A percentile compares a stretch with the other conserved stretches of the same genome.
These are phyloP conservation scores for Harmothoe impar DNA, from an alignment of 2,888 invertebrate genomes.

Conservation along the genomic window DNA sequence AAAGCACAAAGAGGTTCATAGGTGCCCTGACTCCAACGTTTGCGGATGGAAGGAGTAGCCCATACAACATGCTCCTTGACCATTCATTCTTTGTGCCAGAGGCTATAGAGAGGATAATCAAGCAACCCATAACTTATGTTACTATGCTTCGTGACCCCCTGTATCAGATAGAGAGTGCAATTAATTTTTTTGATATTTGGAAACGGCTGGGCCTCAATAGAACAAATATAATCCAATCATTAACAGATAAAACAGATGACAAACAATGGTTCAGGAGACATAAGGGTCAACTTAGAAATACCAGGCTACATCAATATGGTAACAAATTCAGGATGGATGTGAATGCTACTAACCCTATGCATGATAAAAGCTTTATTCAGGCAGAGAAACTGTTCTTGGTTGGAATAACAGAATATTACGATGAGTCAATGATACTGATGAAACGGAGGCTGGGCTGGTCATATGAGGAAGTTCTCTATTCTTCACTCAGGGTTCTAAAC, in stretches of 20 bases:
- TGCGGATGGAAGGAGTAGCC: neutral
- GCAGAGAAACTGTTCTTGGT: neutral
- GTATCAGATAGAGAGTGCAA: neutral
- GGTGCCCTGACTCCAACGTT: no score
- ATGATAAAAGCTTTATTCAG: neutral
- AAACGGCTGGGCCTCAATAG: no score
- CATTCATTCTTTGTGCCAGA: neutral
- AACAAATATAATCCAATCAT: no score
- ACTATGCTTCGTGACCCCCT: neutral
- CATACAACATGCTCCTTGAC: neutral
- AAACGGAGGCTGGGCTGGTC: neutral
- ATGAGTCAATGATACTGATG: neutral
- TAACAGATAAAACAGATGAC: neutral
- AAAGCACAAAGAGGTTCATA: no score
- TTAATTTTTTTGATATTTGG: neutral
- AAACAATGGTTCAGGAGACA: neutral
- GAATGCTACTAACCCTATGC: neutral
- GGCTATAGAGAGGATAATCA: neutral
- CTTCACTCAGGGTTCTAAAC: neutral
- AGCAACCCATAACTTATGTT: neutral
- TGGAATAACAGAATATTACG: constrained; percentile 25
- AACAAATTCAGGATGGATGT: no score
- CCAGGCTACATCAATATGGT: no score
- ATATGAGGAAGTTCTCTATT: neutral
- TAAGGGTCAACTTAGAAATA: neutral